These are phyloP conservation scores for Poecilia latipinna DNA, from an alignment of 2,113 vertebrate species.

Conservation along the genomic window DNA sequence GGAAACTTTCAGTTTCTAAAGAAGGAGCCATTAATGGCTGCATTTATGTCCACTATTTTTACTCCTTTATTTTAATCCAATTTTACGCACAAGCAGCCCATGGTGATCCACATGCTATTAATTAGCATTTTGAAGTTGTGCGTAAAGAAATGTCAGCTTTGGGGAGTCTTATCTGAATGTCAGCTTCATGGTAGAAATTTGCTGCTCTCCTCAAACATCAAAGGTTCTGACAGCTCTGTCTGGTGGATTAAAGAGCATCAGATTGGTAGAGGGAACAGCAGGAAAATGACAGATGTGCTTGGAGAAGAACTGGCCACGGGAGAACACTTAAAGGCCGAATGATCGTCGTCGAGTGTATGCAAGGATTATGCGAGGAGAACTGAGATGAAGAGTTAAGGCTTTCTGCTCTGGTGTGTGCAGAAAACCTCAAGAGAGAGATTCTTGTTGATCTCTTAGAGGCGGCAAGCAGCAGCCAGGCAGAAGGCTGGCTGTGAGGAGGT, in stretches of 20 bases:
- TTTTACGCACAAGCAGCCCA: background rate
- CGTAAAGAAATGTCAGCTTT: background rate
- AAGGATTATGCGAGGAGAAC: background rate
- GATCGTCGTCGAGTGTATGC: background rate
- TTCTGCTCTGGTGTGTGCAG: background rate
- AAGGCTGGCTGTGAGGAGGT: conserved; percentile 3
- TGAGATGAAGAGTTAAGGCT: background rate
- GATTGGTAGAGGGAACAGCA: background rate
- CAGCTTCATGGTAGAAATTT: background rate
- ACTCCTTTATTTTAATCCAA: background rate
- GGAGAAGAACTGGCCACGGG: background rate
- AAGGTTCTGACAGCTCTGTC: background rate
- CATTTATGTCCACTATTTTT: background rate
- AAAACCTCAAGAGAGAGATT: conserved; percentile 1
- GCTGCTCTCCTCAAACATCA: background rate
- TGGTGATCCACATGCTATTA: background rate
- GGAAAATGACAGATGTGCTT: background rate
- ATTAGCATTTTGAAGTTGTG: background rate
- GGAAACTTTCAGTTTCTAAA: background rate
- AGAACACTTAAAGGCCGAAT: conserved; percentile 1
- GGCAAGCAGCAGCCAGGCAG: background rate
- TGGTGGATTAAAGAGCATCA: background rate
- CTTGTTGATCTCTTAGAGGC: conserved; percentile 19
- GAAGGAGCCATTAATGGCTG: background rate
- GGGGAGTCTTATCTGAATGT: background rate